Percentiles rank a stretch among this genome's conserved stretches.
Evolutionary conservation across 1,140 invertebrate species (phyloP).

Genomic region (Popillia japonica): DNA sequence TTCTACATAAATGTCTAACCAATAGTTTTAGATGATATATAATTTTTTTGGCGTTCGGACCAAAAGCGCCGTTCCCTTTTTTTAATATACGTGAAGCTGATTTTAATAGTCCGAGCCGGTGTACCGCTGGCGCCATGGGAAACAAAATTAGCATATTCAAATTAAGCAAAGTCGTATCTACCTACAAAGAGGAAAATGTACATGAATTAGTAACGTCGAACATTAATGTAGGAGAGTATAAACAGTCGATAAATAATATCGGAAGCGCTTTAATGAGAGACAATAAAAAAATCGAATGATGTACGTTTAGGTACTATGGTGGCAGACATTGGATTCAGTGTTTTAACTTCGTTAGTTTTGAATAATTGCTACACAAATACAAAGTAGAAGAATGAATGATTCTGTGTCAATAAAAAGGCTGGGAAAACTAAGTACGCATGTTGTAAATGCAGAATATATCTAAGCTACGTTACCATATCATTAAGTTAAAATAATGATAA

Average conservation of each 20-base stretch:
- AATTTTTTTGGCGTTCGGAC: neutral
- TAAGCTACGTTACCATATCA: no score
- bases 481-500: no score
- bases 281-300: no score
- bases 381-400: no score
- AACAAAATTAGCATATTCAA: conserved; percentile 20
- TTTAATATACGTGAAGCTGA: neutral
- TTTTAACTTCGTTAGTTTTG: no score
- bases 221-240: neutral
- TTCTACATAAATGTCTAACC: neutral
- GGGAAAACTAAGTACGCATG: no score
- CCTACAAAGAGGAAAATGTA: neutral
- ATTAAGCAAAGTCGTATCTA: neutral
- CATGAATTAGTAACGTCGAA: neutral
- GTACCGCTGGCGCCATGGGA: neutral
- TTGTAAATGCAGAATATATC: no score
- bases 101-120: neutral
- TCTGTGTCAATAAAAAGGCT: no score
- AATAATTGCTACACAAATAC: no score
- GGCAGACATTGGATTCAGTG: no score
- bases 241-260: neutral
- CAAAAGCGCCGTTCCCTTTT: neutral
- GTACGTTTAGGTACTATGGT: no score
- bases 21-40: neutral
- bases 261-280: neutral